phyloP scores from a whole-genome alignment of 2,888 invertebrate species.

The Poecilobothrus nobilitatus region DNA sequence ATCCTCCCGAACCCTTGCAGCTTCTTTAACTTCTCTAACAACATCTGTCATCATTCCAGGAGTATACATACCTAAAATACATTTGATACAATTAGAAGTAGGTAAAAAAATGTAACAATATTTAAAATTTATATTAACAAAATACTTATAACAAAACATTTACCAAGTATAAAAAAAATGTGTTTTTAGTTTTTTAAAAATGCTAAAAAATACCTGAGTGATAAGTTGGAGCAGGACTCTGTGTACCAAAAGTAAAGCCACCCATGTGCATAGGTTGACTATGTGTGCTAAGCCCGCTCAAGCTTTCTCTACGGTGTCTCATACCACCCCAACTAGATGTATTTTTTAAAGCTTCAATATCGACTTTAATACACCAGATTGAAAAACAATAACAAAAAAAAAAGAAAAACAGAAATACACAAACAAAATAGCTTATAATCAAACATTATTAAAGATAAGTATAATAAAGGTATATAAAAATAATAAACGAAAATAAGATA shows the following conservation, averaged over 20 bases:
- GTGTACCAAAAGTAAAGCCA: constrained; percentile 41
- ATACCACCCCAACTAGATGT: constrained; percentile 49
- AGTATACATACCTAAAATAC: constrained; percentile 47
- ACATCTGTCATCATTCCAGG: constrained; percentile 67
- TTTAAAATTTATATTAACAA: not conserved
- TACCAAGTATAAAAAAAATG: not conserved
- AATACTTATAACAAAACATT: not conserved
- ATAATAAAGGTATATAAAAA: constrained; percentile 23
- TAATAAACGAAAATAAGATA: constrained; percentile 26
- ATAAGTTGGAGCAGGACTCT: constrained; percentile 45
- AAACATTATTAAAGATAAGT: constrained; percentile 4
- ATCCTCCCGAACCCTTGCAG: constrained; percentile 62
- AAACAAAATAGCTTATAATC: constrained; percentile 23
- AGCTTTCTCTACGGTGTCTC: constrained; percentile 47
- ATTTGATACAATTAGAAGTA: no score
- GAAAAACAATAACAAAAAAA: constrained; percentile 27
- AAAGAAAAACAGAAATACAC: constrained; percentile 28
- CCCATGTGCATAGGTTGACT: constrained; percentile 45
- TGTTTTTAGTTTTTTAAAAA: not conserved
- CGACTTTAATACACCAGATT: constrained; percentile 40
- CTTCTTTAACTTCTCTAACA: constrained; percentile 64
- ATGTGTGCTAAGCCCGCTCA: constrained; percentile 46
- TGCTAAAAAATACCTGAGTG: constrained; percentile 41
- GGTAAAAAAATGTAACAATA: not conserved
- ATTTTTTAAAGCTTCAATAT: constrained; percentile 54